Evolutionary conservation across 1,140 invertebrate genomes (phyloP), one percentile per base, ranked within the genome.

Genomic region (Rhyacophila brunnea): DNA sequence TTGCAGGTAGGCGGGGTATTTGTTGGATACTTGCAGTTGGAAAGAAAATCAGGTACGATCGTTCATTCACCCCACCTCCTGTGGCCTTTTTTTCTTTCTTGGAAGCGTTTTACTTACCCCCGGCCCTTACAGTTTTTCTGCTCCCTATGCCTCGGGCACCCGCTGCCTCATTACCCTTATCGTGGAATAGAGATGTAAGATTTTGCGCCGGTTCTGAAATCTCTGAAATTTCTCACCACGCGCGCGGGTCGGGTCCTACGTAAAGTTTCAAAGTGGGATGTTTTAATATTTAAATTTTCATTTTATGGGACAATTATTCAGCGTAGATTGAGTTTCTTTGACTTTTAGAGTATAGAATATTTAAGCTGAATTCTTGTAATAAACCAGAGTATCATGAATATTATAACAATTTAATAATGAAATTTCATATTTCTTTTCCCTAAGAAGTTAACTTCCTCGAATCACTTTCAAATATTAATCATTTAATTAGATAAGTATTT

Each of bases 141-240:
- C 45, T 28, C 51, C 58, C 50, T 42, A 19, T 34, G 62, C 62
- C 62, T 54, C 20, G 44, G 57, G 62, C 57, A 36, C 15, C 58
- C 47, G 19, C 59, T 45, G 59, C 52, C 62, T 64, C 62, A 64
- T 64, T 64, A 64, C 62, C 62, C 62, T 64, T 64, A 64, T 64
- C 62, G 51, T 28, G 32, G 47, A 34, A 44, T 51, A 44, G 47
- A 64, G 62, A 64, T 64, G 62, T 58, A 64, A 55, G 56, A 57
- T 58, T 63, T 58, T 58, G 49, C 51, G 34, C 45, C 55, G 17
- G 51, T 20, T 28, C 4, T 47, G 43, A 40, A 46, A 60, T 48
- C 44, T 44, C 32, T 52, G 49, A 45, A 36, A 51, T 35, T 36
- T 36, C 45, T 15, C 55, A 57, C 40, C 43, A 38, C 53, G 53